Percentiles rank a stretch among this genome's conserved stretches.
Evolutionary conservation across 2,113 vertebrate species (phyloP).

Genomic region (Spheniscus mendiculus): DNA sequence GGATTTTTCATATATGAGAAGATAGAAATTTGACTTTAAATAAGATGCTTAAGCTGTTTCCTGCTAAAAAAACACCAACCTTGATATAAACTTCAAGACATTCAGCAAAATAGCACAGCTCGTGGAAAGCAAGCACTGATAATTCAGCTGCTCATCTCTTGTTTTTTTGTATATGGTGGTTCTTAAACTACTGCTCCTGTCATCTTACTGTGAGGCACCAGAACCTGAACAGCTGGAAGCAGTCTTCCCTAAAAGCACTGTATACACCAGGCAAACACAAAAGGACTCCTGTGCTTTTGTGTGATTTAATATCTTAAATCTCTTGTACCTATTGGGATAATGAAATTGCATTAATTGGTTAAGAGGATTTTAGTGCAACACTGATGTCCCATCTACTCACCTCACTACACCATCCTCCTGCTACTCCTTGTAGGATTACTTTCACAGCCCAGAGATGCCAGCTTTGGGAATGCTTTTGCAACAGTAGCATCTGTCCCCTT

Average conservation of each 20-base stretch:
- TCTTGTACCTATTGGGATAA: background rate
- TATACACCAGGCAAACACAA: background rate
- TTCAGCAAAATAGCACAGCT: background rate
- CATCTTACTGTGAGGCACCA: background rate
- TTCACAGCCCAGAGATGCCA: background rate
- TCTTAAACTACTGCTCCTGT: background rate
- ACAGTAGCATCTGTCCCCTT: slow-evolving; percentile 19
- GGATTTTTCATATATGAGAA: background rate
- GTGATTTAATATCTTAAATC: background rate
- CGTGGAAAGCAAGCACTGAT: background rate
- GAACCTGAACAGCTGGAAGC: background rate
- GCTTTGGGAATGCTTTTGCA: slow-evolving; percentile 1
- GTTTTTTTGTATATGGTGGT: background rate
- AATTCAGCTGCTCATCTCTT: background rate
- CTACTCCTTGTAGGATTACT: background rate
- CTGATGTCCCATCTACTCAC: background rate
- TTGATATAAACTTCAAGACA: background rate
- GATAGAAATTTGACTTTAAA: background rate
- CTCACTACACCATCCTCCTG: background rate
- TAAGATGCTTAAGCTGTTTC: background rate
- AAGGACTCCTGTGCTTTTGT: background rate
- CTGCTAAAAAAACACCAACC: background rate
- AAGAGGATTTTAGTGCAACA: background rate
- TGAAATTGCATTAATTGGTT: background rate
- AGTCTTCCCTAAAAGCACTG: background rate